Conservation (phyloP, 2,113 vertebrate species). For the Leucoraja erinaceus region DNA sequence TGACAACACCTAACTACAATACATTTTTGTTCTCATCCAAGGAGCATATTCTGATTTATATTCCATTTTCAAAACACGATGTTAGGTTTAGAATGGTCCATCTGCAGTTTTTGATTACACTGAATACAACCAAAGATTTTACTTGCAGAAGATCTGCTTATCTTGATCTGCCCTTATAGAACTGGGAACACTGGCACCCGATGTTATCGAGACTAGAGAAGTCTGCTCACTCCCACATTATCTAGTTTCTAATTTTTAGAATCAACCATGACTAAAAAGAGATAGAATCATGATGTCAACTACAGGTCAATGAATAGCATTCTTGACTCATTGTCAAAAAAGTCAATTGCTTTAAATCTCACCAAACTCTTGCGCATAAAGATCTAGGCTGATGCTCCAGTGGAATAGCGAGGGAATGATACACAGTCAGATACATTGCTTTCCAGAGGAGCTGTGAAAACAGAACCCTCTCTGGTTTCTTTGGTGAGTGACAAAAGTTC, state of each 20-base stretch:
- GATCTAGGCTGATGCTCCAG: neutral
- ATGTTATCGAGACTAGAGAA: neutral
- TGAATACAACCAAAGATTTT: neutral
- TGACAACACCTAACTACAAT: neutral
- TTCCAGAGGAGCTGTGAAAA: neutral
- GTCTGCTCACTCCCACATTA: neutral
- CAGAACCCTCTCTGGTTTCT: neutral
- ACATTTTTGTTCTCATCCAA: neutral
- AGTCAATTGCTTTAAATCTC: neutral
- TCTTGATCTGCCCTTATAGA: neutral
- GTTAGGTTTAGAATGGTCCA: neutral
- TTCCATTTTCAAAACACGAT: conserved; percentile 11
- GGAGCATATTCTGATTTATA: neutral
- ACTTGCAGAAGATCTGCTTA: neutral
- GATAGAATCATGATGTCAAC: neutral
- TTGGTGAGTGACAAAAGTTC: neutral
- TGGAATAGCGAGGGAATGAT: neutral
- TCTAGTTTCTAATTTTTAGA: too few relatives aligned
- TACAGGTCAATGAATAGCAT: neutral
- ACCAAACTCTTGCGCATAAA: neutral
- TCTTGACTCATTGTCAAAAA: neutral
- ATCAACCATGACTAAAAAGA: neutral
- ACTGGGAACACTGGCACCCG: neutral
- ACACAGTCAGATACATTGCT: too few relatives aligned
- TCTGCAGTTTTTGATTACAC: neutral